Evolutionary conservation across 2,888 invertebrate genomes (phyloP).

Genomic region (Eudasyphora cyanicolor): DNA sequence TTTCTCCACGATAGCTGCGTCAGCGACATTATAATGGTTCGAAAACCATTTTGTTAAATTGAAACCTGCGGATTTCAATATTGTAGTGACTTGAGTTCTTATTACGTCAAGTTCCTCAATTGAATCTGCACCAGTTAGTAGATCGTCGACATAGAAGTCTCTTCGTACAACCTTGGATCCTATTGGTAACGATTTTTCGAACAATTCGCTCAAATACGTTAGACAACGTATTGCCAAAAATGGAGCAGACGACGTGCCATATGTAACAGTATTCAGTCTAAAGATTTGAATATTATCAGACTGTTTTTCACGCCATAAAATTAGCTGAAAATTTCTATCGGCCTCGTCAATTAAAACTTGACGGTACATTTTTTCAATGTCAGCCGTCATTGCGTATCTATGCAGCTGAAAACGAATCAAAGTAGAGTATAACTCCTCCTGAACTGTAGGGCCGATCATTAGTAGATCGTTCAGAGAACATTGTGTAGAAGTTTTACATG

Average conservation of each 20-base stretch:
- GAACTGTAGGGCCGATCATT: slow-evolving; percentile 45
- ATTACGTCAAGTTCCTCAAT: not conserved
- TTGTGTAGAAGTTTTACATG: no score
- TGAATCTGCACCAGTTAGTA: slow-evolving; percentile 20
- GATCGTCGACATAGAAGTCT: slow-evolving; percentile 38
- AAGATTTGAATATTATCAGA: not conserved
- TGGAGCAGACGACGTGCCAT: no score
- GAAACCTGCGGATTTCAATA: no score
- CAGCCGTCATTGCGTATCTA: no score
- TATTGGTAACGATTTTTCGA: not conserved
- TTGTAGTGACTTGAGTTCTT: not conserved
- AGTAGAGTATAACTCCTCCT: no score
- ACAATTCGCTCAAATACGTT: no score
- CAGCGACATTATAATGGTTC: not conserved
- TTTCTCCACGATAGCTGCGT: no score
- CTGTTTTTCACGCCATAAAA: slow-evolving; percentile 26
- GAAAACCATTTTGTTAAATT: no score
- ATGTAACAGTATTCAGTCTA: no score
- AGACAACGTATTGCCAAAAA: no score
- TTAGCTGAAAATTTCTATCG: slow-evolving; percentile 34
- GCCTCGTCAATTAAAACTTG: slow-evolving; percentile 30
- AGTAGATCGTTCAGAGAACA: slow-evolving; percentile 53
- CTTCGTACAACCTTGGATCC: not conserved
- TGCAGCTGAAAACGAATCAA: slow-evolving; percentile 19
- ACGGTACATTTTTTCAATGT: slow-evolving; percentile 17